Conservation (phyloP, 2,888 invertebrate species). For the Masnerella sp. region DNA sequence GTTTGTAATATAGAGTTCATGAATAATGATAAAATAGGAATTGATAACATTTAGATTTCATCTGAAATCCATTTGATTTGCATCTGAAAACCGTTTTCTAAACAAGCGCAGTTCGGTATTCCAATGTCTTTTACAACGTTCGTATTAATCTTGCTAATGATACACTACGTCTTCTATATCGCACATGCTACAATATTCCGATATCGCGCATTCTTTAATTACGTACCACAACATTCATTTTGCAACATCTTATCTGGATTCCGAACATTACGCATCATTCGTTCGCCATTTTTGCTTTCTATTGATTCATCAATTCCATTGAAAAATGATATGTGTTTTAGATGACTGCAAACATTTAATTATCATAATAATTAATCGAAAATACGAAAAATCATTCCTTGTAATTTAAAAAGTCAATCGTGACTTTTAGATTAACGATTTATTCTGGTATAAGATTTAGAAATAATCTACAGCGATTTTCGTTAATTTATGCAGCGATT, state of each 20-base stretch:
- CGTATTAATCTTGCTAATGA: slow-evolving; percentile 39
- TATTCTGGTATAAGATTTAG: no score
- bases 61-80: background rate
- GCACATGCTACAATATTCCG: slow-evolving; percentile 22
- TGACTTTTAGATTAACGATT: no score
- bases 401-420: no score
- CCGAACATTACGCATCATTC: background rate
- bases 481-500: background rate
- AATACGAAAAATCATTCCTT: no score
- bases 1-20: no score
- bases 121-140: background rate
- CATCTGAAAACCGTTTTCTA: slow-evolving; percentile 1
- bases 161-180: slow-evolving; percentile 23
- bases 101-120: slow-evolving; percentile 1
- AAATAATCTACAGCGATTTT: no score
- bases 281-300: background rate
- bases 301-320: background rate
- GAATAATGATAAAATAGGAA: no score
- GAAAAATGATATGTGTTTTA: background rate
- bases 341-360: no score
- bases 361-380: no score
- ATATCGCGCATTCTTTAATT: slow-evolving; percentile 21
- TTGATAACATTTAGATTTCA: no score
- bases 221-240: slow-evolving; percentile 11
- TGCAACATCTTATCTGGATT: slow-evolving; percentile 14